Evolutionary conservation across 2,888 invertebrate species (phyloP).

Genomic region (Chrysotoxum bicinctum): DNA sequence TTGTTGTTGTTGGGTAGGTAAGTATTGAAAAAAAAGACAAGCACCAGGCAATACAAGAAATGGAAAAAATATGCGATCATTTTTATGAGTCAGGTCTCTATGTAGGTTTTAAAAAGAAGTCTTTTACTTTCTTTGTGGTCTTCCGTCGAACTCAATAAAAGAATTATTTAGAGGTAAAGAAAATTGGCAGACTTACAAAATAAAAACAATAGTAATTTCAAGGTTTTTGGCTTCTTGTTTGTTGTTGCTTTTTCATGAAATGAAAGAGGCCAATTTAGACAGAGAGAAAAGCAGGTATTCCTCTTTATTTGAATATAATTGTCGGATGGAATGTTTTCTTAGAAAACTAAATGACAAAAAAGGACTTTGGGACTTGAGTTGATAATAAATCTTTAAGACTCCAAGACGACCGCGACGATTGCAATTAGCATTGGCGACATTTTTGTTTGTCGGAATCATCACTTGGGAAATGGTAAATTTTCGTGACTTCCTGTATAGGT

Average conservation of each 20-base stretch:
- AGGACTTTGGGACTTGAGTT: background rate
- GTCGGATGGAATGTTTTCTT: slow-evolving; percentile 4
- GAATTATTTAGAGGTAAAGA: background rate
- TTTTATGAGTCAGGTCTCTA: slow-evolving; percentile 57
- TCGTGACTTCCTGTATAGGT: background rate
- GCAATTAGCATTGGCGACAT: slow-evolving; percentile 54
- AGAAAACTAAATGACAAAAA: background rate
- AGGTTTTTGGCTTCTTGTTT: background rate
- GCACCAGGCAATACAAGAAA: slow-evolving; percentile 29
- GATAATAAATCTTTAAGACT: slow-evolving; percentile 29
- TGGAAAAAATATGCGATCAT: slow-evolving; percentile 52
- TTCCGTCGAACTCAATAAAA: slow-evolving; percentile 30
- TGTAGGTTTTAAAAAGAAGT: background rate
- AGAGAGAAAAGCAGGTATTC: background rate
- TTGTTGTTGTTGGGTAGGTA: background rate
- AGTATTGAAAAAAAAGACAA: background rate
- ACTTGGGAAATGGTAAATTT: background rate
- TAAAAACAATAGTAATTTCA: slow-evolving; percentile 42
- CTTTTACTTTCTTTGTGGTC: slow-evolving; percentile 65
- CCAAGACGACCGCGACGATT: too few relatives aligned
- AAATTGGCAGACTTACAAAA: slow-evolving; percentile 10
- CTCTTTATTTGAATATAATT: slow-evolving; percentile 13
- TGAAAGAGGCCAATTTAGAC: slow-evolving; percentile 6
- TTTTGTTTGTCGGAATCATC: background rate
- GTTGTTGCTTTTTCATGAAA: background rate